phyloP scores from a whole-genome alignment of 2,797 vertebrate species.

The Clarias pachynema region DNA sequence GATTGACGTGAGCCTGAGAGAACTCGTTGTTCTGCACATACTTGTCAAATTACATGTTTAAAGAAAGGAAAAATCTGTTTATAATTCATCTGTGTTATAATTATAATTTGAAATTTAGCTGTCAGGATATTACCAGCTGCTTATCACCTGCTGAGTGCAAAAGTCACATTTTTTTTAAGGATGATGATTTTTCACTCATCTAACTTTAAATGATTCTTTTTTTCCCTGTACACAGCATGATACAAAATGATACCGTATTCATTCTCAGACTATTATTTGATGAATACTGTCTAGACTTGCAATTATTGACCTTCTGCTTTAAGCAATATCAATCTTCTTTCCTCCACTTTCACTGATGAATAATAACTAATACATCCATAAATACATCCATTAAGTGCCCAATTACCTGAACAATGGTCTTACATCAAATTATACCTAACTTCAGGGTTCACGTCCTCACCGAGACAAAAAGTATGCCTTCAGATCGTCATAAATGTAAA shows the following conservation, averaged over 20 bases:
- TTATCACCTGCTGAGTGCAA: conserved; percentile 6
- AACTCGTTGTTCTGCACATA: neutral
- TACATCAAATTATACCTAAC: neutral
- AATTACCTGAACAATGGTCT: conserved; percentile 1
- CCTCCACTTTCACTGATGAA: neutral
- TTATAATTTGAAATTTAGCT: neutral
- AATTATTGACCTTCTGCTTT: neutral
- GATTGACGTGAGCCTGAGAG: neutral
- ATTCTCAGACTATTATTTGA: conserved; percentile 6
- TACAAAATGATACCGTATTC: neutral
- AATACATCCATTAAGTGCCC: neutral
- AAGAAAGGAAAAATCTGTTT: neutral
- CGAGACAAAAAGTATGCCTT: neutral
- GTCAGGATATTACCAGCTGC: neutral
- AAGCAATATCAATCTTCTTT: neutral
- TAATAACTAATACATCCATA: neutral
- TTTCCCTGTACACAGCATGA: neutral
- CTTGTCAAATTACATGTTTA: neutral
- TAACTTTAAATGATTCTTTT: neutral
- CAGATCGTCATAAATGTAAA: neutral
- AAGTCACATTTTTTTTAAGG: neutral
- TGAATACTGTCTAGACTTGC: neutral
- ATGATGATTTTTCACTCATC: neutral
- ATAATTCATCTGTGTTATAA: neutral
- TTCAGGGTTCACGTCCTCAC: neutral